These are phyloP conservation scores for Coboldia fuscipes DNA, from an alignment of 1,140 invertebrate species.

Conservation along the genomic window DNA sequence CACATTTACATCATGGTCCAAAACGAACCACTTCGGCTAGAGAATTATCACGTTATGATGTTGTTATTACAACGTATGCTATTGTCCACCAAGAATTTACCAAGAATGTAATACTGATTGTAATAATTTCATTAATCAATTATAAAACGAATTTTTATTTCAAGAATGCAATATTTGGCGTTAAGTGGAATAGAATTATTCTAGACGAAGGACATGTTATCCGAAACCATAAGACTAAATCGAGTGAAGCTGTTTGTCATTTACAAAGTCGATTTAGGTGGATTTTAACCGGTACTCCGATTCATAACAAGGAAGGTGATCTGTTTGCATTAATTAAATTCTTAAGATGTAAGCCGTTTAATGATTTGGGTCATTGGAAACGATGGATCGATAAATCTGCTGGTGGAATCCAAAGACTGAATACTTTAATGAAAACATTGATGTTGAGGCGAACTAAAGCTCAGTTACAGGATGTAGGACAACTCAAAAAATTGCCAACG, in stretches of 20 bases:
- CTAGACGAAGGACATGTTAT: conserved; percentile 86
- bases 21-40: conserved; percentile 41
- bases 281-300: conserved; percentile 83
- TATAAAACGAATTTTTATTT: not conserved
- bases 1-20: conserved; percentile 60
- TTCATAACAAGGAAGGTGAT: conserved; percentile 84
- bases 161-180: conserved; percentile 10
- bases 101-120: conserved; percentile 6
- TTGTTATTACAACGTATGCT: conserved; percentile 62
- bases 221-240: conserved; percentile 64
- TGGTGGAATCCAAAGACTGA: conserved; percentile 46
- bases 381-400: conserved; percentile 43
- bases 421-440: conserved; percentile 55
- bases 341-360: conserved; percentile 63
- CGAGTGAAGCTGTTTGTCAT: conserved; percentile 43
- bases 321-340: conserved; percentile 76
- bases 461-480: conserved; percentile 38
- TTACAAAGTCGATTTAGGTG: conserved; percentile 44
- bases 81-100: conserved; percentile 34
- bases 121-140: not conserved
- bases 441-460: conserved; percentile 69
- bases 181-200: conserved; percentile 62
- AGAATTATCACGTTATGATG: conserved; percentile 34
- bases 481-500: conserved; percentile 36
- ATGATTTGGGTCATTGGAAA: conserved; percentile 53